These are phyloP conservation scores for Toxotes jaculatrix DNA, from an alignment of 2,113 vertebrate species.

Conservation along the genomic window DNA sequence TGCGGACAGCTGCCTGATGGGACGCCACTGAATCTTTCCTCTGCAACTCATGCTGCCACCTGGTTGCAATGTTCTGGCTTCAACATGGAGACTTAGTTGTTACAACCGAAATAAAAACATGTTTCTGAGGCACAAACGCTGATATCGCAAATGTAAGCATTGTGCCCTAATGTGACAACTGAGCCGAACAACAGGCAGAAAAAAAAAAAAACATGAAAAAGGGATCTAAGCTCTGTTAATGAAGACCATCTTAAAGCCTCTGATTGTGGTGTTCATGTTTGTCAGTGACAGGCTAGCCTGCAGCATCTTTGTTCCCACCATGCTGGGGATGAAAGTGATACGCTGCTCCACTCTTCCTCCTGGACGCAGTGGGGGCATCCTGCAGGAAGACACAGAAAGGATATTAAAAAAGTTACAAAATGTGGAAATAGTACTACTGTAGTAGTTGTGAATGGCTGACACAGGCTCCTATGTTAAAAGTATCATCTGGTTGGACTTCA, in stretches of 20 bases:
- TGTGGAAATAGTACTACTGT: fast-evolving
- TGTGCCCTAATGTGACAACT: background rate
- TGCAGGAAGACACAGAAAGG: constrained; percentile 34
- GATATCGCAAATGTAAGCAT: background rate
- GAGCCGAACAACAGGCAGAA: background rate
- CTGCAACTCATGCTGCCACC: background rate
- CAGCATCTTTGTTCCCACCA: constrained; percentile 74
- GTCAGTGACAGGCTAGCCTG: constrained; percentile 68
- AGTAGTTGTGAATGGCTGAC: background rate
- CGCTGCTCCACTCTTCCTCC: constrained; percentile 53
- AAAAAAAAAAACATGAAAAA: background rate
- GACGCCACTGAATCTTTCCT: background rate
- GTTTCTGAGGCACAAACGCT: background rate
- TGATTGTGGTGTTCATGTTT: constrained; percentile 45
- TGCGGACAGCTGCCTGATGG: background rate
- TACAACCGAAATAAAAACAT: background rate
- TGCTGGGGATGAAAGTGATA: constrained; percentile 62
- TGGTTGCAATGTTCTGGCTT: background rate
- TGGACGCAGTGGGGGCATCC: constrained; percentile 59
- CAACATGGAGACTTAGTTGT: background rate
- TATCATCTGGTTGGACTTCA: background rate
- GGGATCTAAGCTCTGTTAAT: constrained; percentile 47
- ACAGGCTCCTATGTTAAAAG: background rate
- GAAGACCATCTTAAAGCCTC: constrained; percentile 75
- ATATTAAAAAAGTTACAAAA: background rate